Percentiles rank a stretch among this genome's conserved stretches.
phyloP scores from a whole-genome alignment of 1,140 invertebrate species.

The Drosophila aff. region DNA sequence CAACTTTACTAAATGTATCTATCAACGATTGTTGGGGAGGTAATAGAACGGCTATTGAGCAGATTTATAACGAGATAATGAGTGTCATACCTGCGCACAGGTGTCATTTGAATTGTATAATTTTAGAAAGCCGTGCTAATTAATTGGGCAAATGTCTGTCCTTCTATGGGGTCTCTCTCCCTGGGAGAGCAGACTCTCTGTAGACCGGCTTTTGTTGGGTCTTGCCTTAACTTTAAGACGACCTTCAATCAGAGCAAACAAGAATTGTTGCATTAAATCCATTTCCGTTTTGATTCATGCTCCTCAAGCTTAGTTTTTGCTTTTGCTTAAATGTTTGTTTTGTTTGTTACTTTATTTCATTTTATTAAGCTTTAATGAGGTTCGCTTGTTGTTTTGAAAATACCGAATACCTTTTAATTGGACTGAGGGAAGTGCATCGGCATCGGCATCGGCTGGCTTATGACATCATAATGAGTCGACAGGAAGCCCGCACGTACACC shows the following conservation, averaged over 20 bases:
- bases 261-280: slow-evolving; percentile 56
- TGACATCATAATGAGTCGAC: slow-evolving; percentile 52
- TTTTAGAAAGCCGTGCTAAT: slow-evolving; percentile 54
- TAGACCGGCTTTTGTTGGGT: slow-evolving; percentile 38
- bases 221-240: slow-evolving; percentile 38
- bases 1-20: slow-evolving; percentile 32
- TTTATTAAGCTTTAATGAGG: slow-evolving; percentile 40
- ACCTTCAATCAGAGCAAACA: slow-evolving; percentile 68
- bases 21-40: slow-evolving; percentile 45
- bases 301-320: slow-evolving; percentile 25
- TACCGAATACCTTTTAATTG: slow-evolving; percentile 48
- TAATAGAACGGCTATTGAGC: slow-evolving; percentile 57
- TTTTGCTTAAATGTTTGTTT: slow-evolving; percentile 10
- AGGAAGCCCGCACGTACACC: slow-evolving; percentile 42
- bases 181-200: slow-evolving; percentile 20
- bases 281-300: slow-evolving; percentile 72
- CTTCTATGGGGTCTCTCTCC: slow-evolving; percentile 18
- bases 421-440: slow-evolving; percentile 34
- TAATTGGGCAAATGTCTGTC: slow-evolving; percentile 40
- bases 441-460: neutral
- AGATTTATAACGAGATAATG: slow-evolving; percentile 50
- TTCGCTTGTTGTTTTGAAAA: slow-evolving; percentile 46
- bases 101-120: slow-evolving; percentile 59
- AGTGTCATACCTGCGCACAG: slow-evolving; percentile 48
- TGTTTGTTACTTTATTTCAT: slow-evolving; percentile 22